Base-by-base conservation (phyloP, 1,140 invertebrate genomes). In the Drosophila sproati region DNA sequence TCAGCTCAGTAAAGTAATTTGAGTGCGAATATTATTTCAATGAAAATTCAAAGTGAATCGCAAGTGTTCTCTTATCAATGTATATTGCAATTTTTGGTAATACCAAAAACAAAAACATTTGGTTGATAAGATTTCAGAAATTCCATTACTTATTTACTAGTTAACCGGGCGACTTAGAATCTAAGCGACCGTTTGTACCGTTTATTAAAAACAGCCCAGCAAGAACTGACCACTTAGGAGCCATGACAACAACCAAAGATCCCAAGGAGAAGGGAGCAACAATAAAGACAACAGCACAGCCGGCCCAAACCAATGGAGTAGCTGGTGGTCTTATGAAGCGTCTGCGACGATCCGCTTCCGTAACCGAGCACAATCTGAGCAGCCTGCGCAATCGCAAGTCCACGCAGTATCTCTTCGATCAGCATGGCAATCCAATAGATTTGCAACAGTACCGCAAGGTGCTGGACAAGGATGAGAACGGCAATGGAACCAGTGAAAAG, bases 401-500 rank as follows among this genome's bases (percentile, higher is more conserved):
- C 0, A 91, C 91, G 31, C 83, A 91, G 50, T 71, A 91, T 31
- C 78, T 92, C 0, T 89, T 91, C 52, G 91, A 92, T 70, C 91
- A 91, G 63, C 72, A 92, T 60, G 91, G 91, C 5, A 82, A 82
- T 71, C 90, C 91, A 4, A 92, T 92, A 4, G 91, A 92, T 72
- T 59, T 92, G n/a, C 73, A 75, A 6, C 91, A 92, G 68, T 92
- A 89, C 54, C 87, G 91, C 0, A 92, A 92, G 45, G 87, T 92
- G 31, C 73, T 91, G 48, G 91, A 92, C 35, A 92, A 77, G 67
- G 91, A 92, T 77, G 91, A 92, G 47, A 92, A 92, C 34, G 91
- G 87, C 1, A 91, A 91, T 71, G 90, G 86, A 0, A 82, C 71
- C 29, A 73, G 79, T 2, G 94, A 94, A 41, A 94, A 94, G 73